phyloP scores from a whole-genome alignment of 2,113 vertebrate genomes.

The Misgurnus mizolepis region DNA sequence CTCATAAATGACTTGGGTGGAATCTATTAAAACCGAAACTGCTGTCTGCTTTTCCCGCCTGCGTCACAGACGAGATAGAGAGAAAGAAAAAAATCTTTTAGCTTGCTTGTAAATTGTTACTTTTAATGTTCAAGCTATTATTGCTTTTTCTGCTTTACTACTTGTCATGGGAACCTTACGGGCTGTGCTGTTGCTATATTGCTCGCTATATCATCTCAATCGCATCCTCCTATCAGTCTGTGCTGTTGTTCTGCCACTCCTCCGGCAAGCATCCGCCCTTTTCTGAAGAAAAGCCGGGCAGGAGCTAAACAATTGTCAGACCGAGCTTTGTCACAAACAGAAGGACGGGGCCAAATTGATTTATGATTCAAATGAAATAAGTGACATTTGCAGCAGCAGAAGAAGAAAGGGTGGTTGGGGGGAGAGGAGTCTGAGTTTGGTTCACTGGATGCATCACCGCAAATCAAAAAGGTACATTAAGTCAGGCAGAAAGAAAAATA shows the following conservation, averaged over 20 bases:
- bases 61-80: conserved; percentile 17
- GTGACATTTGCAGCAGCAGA: conserved; percentile 49
- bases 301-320: conserved; percentile 42
- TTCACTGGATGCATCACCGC: conserved; percentile 33
- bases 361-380: conserved; percentile 52
- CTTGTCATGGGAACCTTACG: not conserved
- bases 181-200: not conserved
- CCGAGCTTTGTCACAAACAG: conserved; percentile 31
- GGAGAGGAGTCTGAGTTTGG: conserved; percentile 21
- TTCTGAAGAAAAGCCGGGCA: conserved; percentile 4
- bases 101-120: conserved; percentile 4
- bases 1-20: conserved; percentile 37
- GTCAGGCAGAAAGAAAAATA: conserved; percentile 48
- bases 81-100: not conserved
- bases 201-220: not conserved
- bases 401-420: conserved; percentile 35
- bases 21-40: conserved; percentile 43
- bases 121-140: conserved; percentile 2
- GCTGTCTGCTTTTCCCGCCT: not conserved
- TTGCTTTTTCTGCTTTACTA: not conserved
- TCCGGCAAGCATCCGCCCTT: not conserved
- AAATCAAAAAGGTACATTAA: conserved; percentile 35
- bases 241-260: conserved; percentile 6
- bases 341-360: conserved; percentile 38
- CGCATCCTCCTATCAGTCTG: not conserved